phyloP scores from a whole-genome alignment of 37 sponge, comb jelly and placozoan genomes.

The Hexactinellida sp. region DNA sequence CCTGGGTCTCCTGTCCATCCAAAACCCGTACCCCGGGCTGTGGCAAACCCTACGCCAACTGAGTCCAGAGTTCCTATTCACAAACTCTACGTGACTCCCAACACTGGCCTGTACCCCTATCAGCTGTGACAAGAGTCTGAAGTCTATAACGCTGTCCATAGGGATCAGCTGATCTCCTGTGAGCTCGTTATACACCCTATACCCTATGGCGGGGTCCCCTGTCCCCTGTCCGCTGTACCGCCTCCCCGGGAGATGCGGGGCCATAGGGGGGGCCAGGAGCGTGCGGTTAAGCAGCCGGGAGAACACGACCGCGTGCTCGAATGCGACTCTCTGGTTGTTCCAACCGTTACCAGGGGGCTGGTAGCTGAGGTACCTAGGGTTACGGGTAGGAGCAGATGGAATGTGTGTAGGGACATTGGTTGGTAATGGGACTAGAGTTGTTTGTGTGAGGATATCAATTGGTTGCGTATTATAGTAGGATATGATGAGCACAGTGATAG shows the following conservation, averaged over 20 bases:
- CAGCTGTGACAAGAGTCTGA: slow-evolving; percentile 34
- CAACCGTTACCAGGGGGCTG: slow-evolving; percentile 56
- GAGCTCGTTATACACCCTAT: slow-evolving; percentile 50
- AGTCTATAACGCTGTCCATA: slow-evolving; percentile 41
- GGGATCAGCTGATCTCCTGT: slow-evolving; percentile 38
- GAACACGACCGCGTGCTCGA: slow-evolving; percentile 59
- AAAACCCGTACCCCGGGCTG: slow-evolving; percentile 58
- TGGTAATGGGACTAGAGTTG: neutral
- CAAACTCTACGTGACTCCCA: slow-evolving; percentile 31
- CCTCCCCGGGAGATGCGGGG: slow-evolving; percentile 45
- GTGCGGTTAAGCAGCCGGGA: slow-evolving; percentile 62
- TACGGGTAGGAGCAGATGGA: neutral
- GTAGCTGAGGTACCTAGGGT: neutral
- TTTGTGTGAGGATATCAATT: neutral
- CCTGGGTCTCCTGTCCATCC: slow-evolving; percentile 45
- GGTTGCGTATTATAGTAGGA: too few relatives aligned
- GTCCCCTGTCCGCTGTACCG: neutral
- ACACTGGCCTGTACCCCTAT: slow-evolving; percentile 30
- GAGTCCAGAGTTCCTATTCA: slow-evolving; percentile 17
- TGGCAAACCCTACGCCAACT: slow-evolving; percentile 64
- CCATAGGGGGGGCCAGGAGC: slow-evolving; percentile 59
- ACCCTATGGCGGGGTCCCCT: slow-evolving; percentile 24
- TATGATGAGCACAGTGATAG: too few relatives aligned
- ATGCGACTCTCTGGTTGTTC: slow-evolving; percentile 74
- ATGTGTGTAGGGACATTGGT: neutral